phyloP scores from a whole-genome alignment of 2,113 vertebrate species.

The Halcyon malimbica region DNA sequence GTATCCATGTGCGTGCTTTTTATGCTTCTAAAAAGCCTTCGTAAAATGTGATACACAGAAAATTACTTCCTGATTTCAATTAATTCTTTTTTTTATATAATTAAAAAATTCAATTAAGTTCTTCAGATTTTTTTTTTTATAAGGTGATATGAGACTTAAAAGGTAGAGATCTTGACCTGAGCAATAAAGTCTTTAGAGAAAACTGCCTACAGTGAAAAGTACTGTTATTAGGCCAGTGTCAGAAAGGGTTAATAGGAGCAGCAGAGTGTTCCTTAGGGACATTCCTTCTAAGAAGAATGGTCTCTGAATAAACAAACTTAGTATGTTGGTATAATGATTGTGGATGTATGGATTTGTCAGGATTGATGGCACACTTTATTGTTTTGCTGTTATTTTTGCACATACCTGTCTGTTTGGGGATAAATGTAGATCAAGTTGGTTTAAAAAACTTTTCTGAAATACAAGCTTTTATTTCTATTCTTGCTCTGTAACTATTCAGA shows the following conservation, averaged over 20 bases:
- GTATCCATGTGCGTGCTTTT: background rate
- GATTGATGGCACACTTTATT: background rate
- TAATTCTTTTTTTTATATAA: background rate
- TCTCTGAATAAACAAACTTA: background rate
- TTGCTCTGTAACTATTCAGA: background rate
- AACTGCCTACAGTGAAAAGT: background rate
- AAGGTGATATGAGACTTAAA: background rate
- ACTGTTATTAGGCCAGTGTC: background rate
- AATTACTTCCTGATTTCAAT: background rate
- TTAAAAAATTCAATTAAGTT: too few relatives aligned
- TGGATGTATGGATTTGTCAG: background rate
- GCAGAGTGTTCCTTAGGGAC: background rate
- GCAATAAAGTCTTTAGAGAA: background rate
- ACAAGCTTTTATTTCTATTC: background rate
- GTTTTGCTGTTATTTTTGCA: background rate
- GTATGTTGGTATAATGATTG: background rate
- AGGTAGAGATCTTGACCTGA: background rate
- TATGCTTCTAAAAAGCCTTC: background rate
- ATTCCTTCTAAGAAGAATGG: background rate
- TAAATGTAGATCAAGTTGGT: background rate
- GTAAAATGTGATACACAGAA: background rate
- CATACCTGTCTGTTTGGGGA: background rate
- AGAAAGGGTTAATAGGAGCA: background rate
- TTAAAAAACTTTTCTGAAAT: background rate
- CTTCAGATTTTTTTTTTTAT: background rate